Conservation (phyloP, 1,140 invertebrate genomes). For the Pogonomyrmex barbatus region DNA sequence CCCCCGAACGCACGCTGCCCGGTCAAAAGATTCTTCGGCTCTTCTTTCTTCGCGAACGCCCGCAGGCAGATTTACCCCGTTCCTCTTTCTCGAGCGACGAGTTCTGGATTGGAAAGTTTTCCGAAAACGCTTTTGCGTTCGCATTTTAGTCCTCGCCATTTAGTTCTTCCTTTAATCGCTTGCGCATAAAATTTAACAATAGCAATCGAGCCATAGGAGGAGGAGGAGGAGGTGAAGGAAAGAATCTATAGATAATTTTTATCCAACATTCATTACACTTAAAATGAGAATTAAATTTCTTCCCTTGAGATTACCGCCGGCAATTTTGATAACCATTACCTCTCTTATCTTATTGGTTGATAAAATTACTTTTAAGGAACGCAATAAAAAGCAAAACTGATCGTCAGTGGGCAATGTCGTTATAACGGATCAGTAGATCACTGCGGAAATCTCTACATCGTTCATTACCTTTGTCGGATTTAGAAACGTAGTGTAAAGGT, state of each 20-base stretch:
- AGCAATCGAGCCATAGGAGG: neutral
- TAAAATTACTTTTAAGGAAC: neutral
- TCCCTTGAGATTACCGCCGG: neutral
- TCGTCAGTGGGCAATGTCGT: neutral
- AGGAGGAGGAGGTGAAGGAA: neutral
- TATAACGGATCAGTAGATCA: neutral
- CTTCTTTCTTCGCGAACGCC: conserved; percentile 20
- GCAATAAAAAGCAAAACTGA: neutral
- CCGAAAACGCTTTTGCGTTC: neutral
- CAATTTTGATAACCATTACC: neutral
- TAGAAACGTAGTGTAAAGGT: conserved; percentile 10
- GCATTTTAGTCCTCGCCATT: neutral
- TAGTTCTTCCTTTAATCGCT: neutral
- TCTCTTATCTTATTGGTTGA: neutral
- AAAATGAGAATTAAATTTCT: neutral
- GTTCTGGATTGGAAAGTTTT: neutral
- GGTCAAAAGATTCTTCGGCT: conserved; percentile 14
- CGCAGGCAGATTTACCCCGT: neutral
- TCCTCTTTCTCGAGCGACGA: neutral
- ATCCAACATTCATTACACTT: neutral
- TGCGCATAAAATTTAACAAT: neutral
- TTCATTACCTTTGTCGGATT: conserved; percentile 7
- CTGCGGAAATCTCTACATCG: neutral
- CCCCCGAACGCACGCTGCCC: conserved; percentile 57
- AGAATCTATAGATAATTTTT: neutral